Base-by-base conservation (phyloP, 2,888 invertebrate species). In the Apamea anceps region DNA sequence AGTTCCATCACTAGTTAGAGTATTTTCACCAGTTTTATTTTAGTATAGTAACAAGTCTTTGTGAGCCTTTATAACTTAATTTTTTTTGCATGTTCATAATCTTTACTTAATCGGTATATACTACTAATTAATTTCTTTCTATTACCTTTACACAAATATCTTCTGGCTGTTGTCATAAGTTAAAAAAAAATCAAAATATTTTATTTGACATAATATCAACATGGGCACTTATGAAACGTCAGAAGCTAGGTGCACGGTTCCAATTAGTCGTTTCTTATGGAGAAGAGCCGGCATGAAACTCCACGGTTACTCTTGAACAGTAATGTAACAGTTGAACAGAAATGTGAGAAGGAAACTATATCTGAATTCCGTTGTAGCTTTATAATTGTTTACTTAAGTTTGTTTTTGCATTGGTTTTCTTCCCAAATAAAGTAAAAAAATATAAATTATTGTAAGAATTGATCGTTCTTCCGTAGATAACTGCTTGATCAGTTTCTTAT, bases 1-100 rank as follows among this genome's bases (percentile, higher is more conserved):
- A 82, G 48, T 68, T 77, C 72, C n/a, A 73, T 72, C 37, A 32
- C 0, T 60, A 66, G 28, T 72, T 60, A 15, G 10, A 76, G 10
- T 12, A 66, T 72, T 72, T 71, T 37, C 10, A 32, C 18, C 8
- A 32, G 45, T 15, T 66, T 45, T 57, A 21, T 75, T 54, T 63
- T 18, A 12, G 28, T 18, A 25, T 32, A 32, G 4, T 66, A 18
- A 25, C 4, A 37, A 18, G 25, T 48, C 32, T 72, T 15, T 28
- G 2, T 45, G 15, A 25, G 72, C 21, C 28, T 21, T 45, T 45
- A 32, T 45, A 6, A 10, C 21, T 21, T 15, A 21, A 2, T 28
- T 45, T 32, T 32, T 15, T 32, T 21, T 2, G 1, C n/a, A 3
- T 28, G 0, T 6, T 15, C 15, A 25, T 2, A 32, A 32, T 28